phyloP scores from a whole-genome alignment of 2,797 vertebrate genomes.

The Atherinosoma microstoma region DNA sequence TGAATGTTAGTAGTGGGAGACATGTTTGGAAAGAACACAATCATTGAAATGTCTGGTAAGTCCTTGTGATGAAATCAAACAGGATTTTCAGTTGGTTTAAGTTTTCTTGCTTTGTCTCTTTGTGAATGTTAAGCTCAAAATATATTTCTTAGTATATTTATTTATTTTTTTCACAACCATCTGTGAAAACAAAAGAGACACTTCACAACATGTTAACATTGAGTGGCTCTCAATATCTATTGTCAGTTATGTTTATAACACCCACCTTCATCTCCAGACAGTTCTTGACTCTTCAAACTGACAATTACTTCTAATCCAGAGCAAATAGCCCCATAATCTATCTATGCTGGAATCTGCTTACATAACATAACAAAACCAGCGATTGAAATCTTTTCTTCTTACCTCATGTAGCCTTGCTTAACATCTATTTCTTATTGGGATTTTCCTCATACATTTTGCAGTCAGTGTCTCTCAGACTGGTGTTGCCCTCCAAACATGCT shows the following conservation, averaged over 20 bases:
- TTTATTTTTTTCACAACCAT: background rate
- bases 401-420: constrained; percentile 2
- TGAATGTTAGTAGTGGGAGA: background rate
- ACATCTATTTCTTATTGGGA: background rate
- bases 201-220: background rate
- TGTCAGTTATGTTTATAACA: constrained; percentile 16
- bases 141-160: background rate
- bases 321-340: constrained; percentile 37
- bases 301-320: constrained; percentile 53
- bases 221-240: background rate
- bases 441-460: background rate
- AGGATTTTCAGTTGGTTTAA: background rate
- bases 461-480: constrained; percentile 24
- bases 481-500: constrained; percentile 11
- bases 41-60: constrained; percentile 14
- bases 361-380: background rate
- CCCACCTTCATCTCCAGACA: constrained; percentile 27
- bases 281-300: constrained; percentile 39
- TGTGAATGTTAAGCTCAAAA: background rate
- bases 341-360: constrained; percentile 24
- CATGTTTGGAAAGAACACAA: constrained; percentile 14
- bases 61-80: background rate
- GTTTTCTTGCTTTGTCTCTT: constrained; percentile 2
- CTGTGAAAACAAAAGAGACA: constrained; percentile 19
- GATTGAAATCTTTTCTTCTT: background rate